A percentile compares a stretch with the other conserved stretches of the same genome.
Conservation (phyloP, 2,888 invertebrate genomes). For the Phortica okadai region DNA sequence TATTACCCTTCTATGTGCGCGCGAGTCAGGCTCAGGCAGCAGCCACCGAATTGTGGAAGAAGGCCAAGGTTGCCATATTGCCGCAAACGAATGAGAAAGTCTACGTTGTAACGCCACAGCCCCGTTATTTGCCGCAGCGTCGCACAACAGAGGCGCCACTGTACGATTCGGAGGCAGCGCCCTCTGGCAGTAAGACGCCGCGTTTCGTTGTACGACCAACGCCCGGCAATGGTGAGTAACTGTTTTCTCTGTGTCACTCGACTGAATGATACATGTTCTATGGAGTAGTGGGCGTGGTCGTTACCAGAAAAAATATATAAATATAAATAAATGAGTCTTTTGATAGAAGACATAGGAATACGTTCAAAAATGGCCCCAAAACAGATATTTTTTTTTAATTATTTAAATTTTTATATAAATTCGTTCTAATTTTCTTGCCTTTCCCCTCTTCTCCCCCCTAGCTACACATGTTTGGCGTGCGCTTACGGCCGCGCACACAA, state of each 20-base stretch:
- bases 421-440: not conserved
- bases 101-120: slow-evolving; percentile 88
- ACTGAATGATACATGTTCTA: no score
- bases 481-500: no score
- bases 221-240: slow-evolving; percentile 75
- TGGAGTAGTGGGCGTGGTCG: no score
- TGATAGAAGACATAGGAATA: no score
- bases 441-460: not conserved
- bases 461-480: no score
- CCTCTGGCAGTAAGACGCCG: slow-evolving; percentile 57
- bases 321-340: no score
- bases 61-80: slow-evolving; percentile 83
- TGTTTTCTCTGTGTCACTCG: no score
- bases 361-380: no score
- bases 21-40: slow-evolving; percentile 35
- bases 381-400: no score
- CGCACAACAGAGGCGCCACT: slow-evolving; percentile 3
- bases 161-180: slow-evolving; percentile 36
- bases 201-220: slow-evolving; percentile 80
- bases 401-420: no score
- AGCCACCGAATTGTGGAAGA: slow-evolving; percentile 79
- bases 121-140: slow-evolving; percentile 68
- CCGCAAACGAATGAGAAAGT: slow-evolving; percentile 88
- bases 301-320: no score
- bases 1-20: slow-evolving; percentile 64